Evolutionary conservation across 2,113 vertebrate genomes (phyloP).

Genomic region (Proteles cristata): DNA sequence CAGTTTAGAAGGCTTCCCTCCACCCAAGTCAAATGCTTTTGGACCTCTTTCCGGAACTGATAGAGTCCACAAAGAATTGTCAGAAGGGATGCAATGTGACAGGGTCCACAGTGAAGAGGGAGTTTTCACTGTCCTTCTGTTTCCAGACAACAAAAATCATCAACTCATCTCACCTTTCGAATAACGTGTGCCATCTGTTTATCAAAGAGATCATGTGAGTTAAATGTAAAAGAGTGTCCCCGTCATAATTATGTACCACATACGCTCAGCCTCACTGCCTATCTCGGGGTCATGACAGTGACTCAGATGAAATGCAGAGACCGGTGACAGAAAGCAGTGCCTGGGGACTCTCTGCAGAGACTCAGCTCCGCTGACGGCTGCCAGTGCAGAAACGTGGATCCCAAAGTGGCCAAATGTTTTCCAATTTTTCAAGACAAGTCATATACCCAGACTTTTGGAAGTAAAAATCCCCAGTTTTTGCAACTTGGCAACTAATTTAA

Average conservation of each 20-base stretch:
- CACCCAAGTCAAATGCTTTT: neutral
- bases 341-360: too few relatives aligned
- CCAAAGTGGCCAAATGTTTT: neutral
- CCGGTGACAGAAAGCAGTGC: fast-evolving
- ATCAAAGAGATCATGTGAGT: neutral
- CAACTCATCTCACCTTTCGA: neutral
- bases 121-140: neutral
- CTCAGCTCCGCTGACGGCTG: neutral
- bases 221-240: neutral
- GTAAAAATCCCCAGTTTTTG: neutral
- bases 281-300: neutral
- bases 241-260: neutral
- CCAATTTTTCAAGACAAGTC: neutral
- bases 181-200: neutral
- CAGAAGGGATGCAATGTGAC: neutral
- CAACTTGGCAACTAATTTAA: neutral
- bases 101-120: neutral
- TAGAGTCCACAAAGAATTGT: neutral
- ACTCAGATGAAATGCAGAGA: neutral
- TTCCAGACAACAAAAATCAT: neutral
- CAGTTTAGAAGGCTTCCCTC: neutral
- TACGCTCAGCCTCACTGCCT: neutral
- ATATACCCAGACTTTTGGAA: neutral
- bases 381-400: neutral
- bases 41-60: neutral